Conservation (phyloP, 2,888 invertebrate species). For the Noctuana brunneofusca region DNA sequence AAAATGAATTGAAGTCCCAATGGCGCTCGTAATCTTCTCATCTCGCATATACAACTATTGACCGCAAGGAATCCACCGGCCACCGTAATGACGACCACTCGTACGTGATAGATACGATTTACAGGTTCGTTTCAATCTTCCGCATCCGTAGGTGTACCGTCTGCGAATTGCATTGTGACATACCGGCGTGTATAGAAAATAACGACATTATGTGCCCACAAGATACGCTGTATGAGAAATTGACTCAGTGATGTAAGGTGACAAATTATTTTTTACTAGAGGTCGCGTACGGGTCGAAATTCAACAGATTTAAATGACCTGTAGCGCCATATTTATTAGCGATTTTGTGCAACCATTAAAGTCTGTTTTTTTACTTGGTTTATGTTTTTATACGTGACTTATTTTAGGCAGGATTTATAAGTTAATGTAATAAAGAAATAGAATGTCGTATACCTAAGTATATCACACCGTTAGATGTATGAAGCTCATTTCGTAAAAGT, state of each 20-base stretch:
- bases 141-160: slow-evolving; percentile 59
- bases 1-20: slow-evolving; percentile 43
- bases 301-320: too few species aligned
- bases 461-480: slow-evolving; percentile 19
- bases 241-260: neutral
- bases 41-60: slow-evolving; percentile 51
- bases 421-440: neutral
- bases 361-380: too few species aligned
- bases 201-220: slow-evolving; percentile 37
- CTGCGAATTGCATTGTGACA: slow-evolving; percentile 74
- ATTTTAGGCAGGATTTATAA: too few species aligned
- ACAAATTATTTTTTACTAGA: neutral
- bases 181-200: slow-evolving; percentile 60
- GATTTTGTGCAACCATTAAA: too few species aligned
- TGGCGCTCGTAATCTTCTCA: slow-evolving; percentile 34
- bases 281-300: too few species aligned
- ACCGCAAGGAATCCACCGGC: slow-evolving; percentile 70
- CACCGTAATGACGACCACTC: slow-evolving; percentile 67
- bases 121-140: slow-evolving; percentile 75
- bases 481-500: slow-evolving; percentile 17
- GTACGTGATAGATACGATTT: slow-evolving; percentile 78
- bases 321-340: too few species aligned
- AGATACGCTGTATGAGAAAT: neutral
- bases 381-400: too few species aligned
- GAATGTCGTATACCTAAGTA: neutral